These are phyloP conservation scores for Oenanthe melanoleuca DNA, from an alignment of 2,113 vertebrate species.

Conservation along the genomic window DNA sequence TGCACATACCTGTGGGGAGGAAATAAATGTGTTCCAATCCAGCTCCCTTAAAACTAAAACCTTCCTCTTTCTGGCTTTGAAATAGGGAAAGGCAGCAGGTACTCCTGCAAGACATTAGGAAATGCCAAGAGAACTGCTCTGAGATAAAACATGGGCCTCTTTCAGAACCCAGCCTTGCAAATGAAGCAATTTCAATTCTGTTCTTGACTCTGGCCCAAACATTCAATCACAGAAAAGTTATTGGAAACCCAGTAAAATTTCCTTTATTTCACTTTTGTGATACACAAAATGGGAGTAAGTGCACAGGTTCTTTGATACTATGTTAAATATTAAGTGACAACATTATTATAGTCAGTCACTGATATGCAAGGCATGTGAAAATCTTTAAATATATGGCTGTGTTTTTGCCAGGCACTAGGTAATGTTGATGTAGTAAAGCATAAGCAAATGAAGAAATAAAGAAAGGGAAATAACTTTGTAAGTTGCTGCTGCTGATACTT, in stretches of 20 bases:
- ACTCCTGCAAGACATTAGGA: background rate
- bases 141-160: background rate
- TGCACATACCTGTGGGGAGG: background rate
- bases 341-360: background rate
- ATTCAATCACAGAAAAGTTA: slow-evolving; percentile 36
- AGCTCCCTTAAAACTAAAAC: background rate
- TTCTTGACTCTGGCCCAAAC: background rate
- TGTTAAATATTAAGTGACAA: slow-evolving; percentile 1
- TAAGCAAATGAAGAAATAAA: slow-evolving; percentile 7
- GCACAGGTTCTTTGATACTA: background rate
- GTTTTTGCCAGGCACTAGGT: background rate
- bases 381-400: background rate
- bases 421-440: background rate
- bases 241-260: slow-evolving; percentile 25
- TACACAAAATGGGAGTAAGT: background rate
- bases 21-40: background rate
- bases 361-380: background rate
- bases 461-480: background rate
- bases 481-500: background rate
- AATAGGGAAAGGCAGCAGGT: background rate
- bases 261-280: background rate
- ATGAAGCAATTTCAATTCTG: slow-evolving; percentile 25
- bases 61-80: background rate
- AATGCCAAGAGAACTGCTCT: background rate
- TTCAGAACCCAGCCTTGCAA: background rate